Evolutionary conservation across 2,888 invertebrate genomes (phyloP).

Genomic region (Cylloceria caligata): DNA sequence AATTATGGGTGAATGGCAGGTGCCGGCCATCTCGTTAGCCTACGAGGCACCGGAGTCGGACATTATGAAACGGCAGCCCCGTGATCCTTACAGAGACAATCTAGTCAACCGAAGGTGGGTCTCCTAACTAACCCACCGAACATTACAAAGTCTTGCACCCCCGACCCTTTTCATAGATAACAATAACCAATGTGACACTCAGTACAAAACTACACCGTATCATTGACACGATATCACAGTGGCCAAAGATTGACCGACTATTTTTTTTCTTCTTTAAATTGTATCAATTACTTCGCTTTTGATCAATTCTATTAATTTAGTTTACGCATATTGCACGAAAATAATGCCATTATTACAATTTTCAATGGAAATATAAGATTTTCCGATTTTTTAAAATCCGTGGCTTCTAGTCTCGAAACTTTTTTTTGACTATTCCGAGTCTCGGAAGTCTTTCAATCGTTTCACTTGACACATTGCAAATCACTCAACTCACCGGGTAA

Average conservation of each 20-base stretch:
- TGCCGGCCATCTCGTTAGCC: slow-evolving; percentile 99
- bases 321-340: no score
- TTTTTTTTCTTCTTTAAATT: neutral
- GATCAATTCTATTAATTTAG: no score
- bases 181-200: slow-evolving; percentile 8
- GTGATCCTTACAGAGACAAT: slow-evolving; percentile 99
- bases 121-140: slow-evolving; percentile 83
- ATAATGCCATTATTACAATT: no score
- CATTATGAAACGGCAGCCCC: slow-evolving; percentile 99
- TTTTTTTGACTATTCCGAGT: neutral
- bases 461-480: slow-evolving; percentile 1
- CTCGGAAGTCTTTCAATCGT: neutral
- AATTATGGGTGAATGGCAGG: slow-evolving; percentile 87
- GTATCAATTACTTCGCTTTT: no score
- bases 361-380: no score
- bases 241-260: slow-evolving; percentile 42
- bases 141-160: slow-evolving; percentile 66
- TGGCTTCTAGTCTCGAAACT: no score
- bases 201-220: slow-evolving; percentile 7
- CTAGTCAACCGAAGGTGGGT: slow-evolving; percentile 99
- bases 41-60: slow-evolving; percentile 99
- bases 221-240: slow-evolving; percentile 5
- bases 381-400: no score
- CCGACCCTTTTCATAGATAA: slow-evolving; percentile 11
- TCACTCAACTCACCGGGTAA: neutral